Conservation (phyloP, 1,140 invertebrate genomes). For the Drosophila nannoptera region DNA sequence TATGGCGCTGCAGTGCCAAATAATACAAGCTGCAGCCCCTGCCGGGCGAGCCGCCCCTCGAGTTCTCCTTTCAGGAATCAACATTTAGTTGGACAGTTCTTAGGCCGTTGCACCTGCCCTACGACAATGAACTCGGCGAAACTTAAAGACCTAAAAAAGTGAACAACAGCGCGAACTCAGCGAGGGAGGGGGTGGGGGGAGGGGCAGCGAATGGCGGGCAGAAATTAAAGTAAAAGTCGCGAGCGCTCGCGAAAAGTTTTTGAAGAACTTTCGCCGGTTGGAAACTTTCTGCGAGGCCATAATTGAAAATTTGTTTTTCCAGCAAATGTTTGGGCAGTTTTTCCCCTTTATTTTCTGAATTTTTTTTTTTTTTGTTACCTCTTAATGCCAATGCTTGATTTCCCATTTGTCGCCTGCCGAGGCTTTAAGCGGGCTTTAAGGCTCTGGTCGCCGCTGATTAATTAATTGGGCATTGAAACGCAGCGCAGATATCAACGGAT, state of each 20-base stretch:
- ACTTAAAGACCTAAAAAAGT: constrained; percentile 35
- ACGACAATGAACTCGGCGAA: constrained; percentile 44
- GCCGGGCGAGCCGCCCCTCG: background rate
- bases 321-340: constrained; percentile 18
- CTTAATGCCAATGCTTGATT: no score
- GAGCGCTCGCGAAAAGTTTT: constrained; percentile 30
- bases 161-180: constrained; percentile 18
- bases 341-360: background rate
- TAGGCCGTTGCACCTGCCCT: constrained; percentile 51
- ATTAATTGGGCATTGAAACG: constrained; percentile 53
- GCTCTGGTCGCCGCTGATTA: constrained; percentile 42
- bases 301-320: constrained; percentile 50
- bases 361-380: background rate
- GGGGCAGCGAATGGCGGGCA: constrained; percentile 14
- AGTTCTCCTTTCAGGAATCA: background rate
- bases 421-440: background rate
- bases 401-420: background rate
- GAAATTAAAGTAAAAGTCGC: constrained; percentile 52
- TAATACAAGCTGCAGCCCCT: background rate
- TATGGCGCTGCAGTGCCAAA: constrained; percentile 50
- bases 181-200: constrained; percentile 11
- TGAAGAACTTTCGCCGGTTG: constrained; percentile 44
- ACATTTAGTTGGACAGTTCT: background rate
- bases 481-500: constrained; percentile 6
- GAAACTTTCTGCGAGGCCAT: constrained; percentile 39